A percentile compares a stretch with the other conserved stretches of the same genome.
phyloP scores from a whole-genome alignment of 2,797 vertebrate species.

The Merluccius polli region DNA sequence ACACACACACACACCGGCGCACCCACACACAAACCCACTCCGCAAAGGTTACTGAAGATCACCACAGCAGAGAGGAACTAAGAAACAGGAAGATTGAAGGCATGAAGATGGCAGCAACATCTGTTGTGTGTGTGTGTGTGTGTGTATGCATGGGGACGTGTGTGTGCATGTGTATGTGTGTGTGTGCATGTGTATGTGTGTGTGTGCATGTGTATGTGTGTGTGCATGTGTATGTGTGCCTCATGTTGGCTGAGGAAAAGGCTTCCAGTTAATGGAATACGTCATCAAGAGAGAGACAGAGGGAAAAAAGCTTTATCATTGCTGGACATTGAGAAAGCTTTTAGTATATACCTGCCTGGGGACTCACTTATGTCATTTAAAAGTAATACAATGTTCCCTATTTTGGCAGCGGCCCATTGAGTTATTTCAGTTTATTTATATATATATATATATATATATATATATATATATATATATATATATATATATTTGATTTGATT shows the following conservation, averaged over 20 bases:
- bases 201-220: conserved; percentile 13
- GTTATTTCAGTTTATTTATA: background rate
- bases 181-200: background rate
- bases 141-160: conserved; percentile 10
- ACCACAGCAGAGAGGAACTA: conserved; percentile 7
- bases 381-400: background rate
- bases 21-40: background rate
- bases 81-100: conserved; percentile 11
- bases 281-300: background rate
- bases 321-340: background rate
- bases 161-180: conserved; percentile 9
- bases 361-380: background rate
- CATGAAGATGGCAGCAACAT: conserved; percentile 3
- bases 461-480: background rate
- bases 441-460: background rate
- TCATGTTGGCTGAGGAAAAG: background rate
- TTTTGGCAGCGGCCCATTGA: too few relatives aligned
- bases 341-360: background rate
- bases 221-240: background rate
- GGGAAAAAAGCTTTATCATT: background rate
- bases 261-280: conserved; percentile 4
- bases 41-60: conserved; percentile 9
- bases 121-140: conserved; percentile 13
- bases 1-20: background rate
- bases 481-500: too few relatives aligned